phyloP scores from a whole-genome alignment of 2,113 vertebrate species.

The Hypocryptadius cinnamomeus region DNA sequence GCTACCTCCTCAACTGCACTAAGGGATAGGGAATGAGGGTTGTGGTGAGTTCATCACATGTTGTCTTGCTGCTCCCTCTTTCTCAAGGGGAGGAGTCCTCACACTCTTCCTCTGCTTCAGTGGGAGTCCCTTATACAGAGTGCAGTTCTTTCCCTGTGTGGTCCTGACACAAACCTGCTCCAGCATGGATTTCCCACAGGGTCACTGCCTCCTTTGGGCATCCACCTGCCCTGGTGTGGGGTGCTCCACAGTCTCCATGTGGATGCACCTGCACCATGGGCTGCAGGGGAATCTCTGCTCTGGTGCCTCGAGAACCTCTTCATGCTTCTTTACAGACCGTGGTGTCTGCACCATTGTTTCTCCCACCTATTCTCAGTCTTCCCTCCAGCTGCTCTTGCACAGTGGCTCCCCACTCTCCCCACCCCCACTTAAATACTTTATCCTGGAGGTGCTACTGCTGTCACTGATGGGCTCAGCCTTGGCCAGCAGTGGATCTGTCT shows the following conservation, averaged over 20 bases:
- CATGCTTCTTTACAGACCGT: not conserved
- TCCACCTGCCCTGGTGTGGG: not conserved
- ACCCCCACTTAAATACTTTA: not conserved
- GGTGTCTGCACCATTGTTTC: not conserved
- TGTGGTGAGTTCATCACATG: not conserved
- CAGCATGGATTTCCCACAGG: not conserved
- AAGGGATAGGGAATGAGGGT: too few relatives aligned
- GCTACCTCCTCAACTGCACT: fast-evolving
- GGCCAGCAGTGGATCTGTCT: not conserved
- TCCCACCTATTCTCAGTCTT: not conserved
- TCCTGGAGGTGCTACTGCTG: not conserved
- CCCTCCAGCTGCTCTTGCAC: not conserved
- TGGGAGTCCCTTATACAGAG: not conserved
- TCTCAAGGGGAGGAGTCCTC: not conserved
- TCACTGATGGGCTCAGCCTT: not conserved
- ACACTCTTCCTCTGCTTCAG: not conserved
- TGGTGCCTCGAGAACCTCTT: not conserved
- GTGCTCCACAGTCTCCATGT: not conserved
- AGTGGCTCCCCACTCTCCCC: not conserved
- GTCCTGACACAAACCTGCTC: not conserved
- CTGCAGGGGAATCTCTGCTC: not conserved
- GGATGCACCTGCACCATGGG: not conserved
- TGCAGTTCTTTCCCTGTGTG: not conserved
- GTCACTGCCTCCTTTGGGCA: not conserved
- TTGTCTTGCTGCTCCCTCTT: not conserved